Percentiles rank a stretch among this genome's conserved stretches.
These are phyloP conservation scores for Bettongia penicillata DNA, from an alignment of 2,113 vertebrate species.

Conservation along the genomic window DNA sequence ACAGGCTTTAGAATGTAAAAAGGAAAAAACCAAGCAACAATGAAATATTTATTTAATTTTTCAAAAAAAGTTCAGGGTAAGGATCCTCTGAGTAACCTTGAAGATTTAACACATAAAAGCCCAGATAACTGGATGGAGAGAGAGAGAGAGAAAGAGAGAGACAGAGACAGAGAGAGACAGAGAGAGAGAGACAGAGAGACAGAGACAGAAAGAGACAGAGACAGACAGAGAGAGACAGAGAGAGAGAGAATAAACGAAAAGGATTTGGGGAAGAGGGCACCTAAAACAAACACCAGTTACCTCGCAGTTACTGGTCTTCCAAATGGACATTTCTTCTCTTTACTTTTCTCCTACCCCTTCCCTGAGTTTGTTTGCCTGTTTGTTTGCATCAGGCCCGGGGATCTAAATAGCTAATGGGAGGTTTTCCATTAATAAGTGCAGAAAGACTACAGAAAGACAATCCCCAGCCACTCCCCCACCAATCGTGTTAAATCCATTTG, in stretches of 20 bases:
- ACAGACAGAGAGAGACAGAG: not conserved
- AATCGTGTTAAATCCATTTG: constrained; percentile 1
- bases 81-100: not conserved
- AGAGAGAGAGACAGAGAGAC: not conserved
- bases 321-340: not conserved
- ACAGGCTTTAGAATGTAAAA: not conserved
- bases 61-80: not conserved
- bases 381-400: not conserved
- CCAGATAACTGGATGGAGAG: not conserved
- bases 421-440: not conserved
- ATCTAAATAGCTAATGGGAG: not conserved
- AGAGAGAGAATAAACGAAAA: not conserved
- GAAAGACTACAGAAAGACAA: not conserved
- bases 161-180: not conserved
- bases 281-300: not conserved
- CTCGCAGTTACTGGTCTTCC: not conserved
- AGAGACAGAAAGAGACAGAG: not conserved
- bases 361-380: not conserved
- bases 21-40: not conserved
- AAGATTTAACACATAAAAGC: not conserved
- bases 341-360: not conserved
- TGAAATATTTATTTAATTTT: not conserved
- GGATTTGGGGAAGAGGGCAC: not conserved
- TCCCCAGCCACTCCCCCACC: constrained; percentile 2
- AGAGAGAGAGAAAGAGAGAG: not conserved